phyloP scores from a whole-genome alignment of 2,888 invertebrate species.

The Zygogramma bicolorata region DNA sequence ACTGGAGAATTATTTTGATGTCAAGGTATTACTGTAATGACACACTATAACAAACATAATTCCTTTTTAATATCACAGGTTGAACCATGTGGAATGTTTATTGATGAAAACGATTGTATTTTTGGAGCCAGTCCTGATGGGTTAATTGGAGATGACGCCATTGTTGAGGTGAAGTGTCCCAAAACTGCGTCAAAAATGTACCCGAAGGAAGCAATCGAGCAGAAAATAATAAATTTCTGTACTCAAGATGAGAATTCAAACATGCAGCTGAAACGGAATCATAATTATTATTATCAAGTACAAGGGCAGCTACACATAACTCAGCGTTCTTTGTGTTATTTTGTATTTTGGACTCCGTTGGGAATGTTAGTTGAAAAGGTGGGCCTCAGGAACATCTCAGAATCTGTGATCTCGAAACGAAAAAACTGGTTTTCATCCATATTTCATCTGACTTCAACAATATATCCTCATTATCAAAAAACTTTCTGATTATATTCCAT shows the following conservation, averaged over 20 bases:
- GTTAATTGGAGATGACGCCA: conserved; percentile 10
- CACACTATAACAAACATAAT: not conserved
- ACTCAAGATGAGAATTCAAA: not conserved
- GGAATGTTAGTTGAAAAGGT: no score
- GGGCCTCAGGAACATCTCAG: no score
- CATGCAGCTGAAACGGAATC: not conserved
- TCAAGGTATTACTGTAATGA: not conserved
- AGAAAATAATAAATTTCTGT: conserved; percentile 9
- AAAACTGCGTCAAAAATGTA: not conserved
- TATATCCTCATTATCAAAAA: no score
- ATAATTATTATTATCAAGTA: not conserved
- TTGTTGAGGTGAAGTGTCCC: conserved; percentile 18
- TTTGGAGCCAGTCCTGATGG: conserved; percentile 15
- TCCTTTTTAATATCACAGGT: not conserved
- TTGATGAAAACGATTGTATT: not conserved
- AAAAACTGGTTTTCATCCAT: no score
- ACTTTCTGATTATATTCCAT: no score
- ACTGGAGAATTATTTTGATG: not conserved
- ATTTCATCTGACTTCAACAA: no score
- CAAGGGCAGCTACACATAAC: conserved; percentile 1
- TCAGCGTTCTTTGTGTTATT: not conserved
- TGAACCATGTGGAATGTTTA: conserved; percentile 5
- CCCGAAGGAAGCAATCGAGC: not conserved
- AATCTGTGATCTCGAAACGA: no score
- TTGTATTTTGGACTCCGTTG: not conserved